Percentiles rank a stretch among this genome's conserved stretches.
phyloP scores from a whole-genome alignment of 2,888 invertebrate genomes.

The Drosophila antonietae region DNA sequence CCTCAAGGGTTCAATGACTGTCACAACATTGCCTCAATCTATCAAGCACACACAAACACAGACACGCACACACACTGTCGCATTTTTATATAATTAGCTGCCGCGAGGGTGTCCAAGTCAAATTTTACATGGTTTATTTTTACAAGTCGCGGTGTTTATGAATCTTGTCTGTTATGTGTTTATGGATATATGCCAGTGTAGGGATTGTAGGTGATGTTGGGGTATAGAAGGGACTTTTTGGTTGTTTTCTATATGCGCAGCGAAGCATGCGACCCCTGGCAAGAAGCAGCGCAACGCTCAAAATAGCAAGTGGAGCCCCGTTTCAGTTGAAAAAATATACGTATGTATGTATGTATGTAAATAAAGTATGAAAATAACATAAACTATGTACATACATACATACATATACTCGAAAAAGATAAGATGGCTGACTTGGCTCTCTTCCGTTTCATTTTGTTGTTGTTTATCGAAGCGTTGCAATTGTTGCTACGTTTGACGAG shows the following conservation, averaged over 20 bases:
- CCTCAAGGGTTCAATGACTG: constrained; percentile 65
- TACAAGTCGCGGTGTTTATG: constrained; percentile 58
- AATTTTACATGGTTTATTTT: constrained; percentile 71
- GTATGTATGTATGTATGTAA: background rate
- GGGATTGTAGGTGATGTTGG: background rate
- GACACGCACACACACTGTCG: constrained; percentile 12
- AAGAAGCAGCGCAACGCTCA: constrained; percentile 67
- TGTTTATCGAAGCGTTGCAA: constrained; percentile 79
- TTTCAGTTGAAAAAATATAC: constrained; percentile 36
- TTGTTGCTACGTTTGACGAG: constrained; percentile 51
- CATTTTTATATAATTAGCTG: constrained; percentile 66
- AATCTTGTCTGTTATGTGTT: constrained; percentile 5
- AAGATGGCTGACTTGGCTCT: constrained; percentile 56
- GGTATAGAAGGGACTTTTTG: constrained; percentile 5
- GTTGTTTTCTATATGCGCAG: constrained; percentile 53
- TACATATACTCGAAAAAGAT: constrained; percentile 44
- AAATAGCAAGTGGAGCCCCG: constrained; percentile 56
- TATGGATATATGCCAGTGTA: background rate
- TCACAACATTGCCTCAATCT: constrained; percentile 40
- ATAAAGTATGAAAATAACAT: constrained; percentile 18
- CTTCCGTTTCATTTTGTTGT: constrained; percentile 70
- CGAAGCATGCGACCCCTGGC: constrained; percentile 81
- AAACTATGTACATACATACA: constrained; percentile 1
- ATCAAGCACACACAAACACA: constrained; percentile 39
- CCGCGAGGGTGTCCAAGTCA: constrained; percentile 67